These are phyloP conservation scores for Coturnix japonica DNA, from an alignment of 2,113 vertebrate species.

Conservation along the genomic window DNA sequence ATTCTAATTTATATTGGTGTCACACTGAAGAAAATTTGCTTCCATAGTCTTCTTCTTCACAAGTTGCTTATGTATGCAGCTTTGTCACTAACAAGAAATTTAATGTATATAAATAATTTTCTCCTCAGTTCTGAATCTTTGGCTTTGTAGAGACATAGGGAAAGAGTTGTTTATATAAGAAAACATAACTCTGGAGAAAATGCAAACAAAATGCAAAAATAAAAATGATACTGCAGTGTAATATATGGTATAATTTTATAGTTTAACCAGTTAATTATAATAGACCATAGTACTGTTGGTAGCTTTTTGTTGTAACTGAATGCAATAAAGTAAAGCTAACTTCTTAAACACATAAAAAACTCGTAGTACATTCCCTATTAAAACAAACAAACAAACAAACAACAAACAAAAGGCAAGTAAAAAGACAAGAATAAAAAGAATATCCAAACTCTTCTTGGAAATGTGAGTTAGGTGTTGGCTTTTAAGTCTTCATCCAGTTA, in stretches of 20 bases:
- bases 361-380: neutral
- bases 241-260: neutral
- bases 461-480: neutral
- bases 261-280: neutral
- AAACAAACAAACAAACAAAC: too few relatives aligned
- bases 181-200: neutral
- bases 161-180: neutral
- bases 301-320: neutral
- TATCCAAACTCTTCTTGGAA: neutral
- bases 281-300: neutral
- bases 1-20: constrained; percentile 3
- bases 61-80: constrained; percentile 43
- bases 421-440: neutral
- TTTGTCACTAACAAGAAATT: constrained; percentile 41
- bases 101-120: constrained; percentile 36
- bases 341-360: neutral
- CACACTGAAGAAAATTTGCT: neutral
- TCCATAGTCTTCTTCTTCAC: neutral
- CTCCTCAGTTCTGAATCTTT: neutral
- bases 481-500: neutral
- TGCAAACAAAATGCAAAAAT: neutral
- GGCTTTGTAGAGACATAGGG: neutral
- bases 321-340: neutral
- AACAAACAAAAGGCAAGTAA: neutral
- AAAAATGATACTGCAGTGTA: neutral